Percentiles rank a stretch among this genome's conserved stretches.
Evolutionary conservation across 1,140 invertebrate species (phyloP).

Genomic region (Oryzaephilus surinamensis): DNA sequence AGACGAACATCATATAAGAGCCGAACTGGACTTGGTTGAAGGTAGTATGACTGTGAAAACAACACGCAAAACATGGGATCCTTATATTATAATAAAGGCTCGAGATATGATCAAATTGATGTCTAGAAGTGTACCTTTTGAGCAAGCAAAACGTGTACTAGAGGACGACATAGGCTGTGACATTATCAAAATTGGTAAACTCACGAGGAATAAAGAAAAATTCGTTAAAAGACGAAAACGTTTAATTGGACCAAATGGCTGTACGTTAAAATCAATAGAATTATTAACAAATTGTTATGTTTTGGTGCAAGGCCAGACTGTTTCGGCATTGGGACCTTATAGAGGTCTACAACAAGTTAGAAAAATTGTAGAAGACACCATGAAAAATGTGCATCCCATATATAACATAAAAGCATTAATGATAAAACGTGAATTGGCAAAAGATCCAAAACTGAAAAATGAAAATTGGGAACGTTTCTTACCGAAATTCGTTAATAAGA

Average conservation of each 20-base stretch:
- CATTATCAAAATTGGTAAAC: constrained; percentile 92
- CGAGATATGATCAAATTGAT: constrained; percentile 93
- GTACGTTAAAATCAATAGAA: constrained; percentile 95
- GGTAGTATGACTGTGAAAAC: constrained; percentile 90
- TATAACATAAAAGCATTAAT: constrained; percentile 98
- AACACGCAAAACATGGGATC: constrained; percentile 97
- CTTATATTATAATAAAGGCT: constrained; percentile 94
- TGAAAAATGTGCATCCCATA: constrained; percentile 99
- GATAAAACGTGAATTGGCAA: constrained; percentile 93
- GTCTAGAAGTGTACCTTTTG: constrained; percentile 91
- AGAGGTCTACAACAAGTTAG: constrained; percentile 88
- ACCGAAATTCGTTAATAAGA: constrained; percentile 92
- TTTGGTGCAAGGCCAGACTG: constrained; percentile 96
- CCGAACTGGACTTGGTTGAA: constrained; percentile 89
- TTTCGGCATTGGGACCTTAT: constrained; percentile 89
- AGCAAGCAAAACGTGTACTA: constrained; percentile 78
- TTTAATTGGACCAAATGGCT: constrained; percentile 93
- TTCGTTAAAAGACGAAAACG: constrained; percentile 93
- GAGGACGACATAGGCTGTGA: constrained; percentile 90
- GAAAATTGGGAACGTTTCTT: constrained; percentile 97
- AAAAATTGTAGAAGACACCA: constrained; percentile 90
- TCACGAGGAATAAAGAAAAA: constrained; percentile 86
- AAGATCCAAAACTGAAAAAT: constrained; percentile 82
- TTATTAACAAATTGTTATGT: constrained; percentile 97
- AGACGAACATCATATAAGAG: constrained; percentile 66